Evolutionary conservation across 35 echinoderm and acorn worm species (phyloP).

Genomic region (Heliocidaris tuberculata): DNA sequence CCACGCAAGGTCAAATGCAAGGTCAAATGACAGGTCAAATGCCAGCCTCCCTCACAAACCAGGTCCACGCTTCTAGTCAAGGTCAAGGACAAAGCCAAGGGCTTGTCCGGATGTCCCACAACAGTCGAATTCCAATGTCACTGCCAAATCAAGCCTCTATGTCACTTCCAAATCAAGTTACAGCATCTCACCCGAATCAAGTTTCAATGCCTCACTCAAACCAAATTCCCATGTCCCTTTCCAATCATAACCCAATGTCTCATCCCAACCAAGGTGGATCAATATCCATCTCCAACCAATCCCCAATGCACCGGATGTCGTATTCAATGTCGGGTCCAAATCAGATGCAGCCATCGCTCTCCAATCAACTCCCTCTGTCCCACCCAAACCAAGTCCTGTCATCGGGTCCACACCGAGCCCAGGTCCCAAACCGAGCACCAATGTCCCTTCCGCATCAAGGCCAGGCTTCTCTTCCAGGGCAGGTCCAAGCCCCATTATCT

Average conservation of each 20-base stretch:
- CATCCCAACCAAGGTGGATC: background rate
- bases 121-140: background rate
- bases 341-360: background rate
- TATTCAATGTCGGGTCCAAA: background rate
- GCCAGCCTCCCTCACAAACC: background rate
- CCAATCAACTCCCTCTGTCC: background rate
- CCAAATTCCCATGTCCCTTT: background rate
- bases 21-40: background rate
- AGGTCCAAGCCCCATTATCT: slow-evolving; percentile 8
- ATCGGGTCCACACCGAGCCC: background rate
- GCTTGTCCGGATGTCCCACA: background rate
- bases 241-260: background rate
- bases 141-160: background rate
- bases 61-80: background rate
- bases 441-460: background rate
- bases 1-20: background rate
- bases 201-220: background rate
- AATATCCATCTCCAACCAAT: background rate
- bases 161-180: background rate
- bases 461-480: background rate
- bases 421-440: background rate
- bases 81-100: background rate
- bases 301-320: background rate
- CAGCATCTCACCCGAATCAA: background rate
- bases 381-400: background rate